Base-by-base conservation (phyloP, 1,140 invertebrate species). In the Oncopeltus fasciatus region DNA sequence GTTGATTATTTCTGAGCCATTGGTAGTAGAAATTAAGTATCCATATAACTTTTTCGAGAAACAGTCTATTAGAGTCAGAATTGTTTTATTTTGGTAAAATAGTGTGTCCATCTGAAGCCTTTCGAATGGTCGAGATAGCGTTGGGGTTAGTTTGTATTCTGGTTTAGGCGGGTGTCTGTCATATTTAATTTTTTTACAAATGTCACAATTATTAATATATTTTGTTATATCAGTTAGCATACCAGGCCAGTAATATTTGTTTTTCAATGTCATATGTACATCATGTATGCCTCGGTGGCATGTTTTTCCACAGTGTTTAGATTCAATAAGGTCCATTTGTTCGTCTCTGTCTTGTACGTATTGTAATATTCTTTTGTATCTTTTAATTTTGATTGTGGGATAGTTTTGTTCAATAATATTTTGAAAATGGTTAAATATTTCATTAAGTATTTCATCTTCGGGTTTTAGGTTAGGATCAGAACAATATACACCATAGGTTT, bases 131-230 rank as follows among this genome's bases (percentile, higher is more conserved):
- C n/a, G 2, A 5, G 27, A 31, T 2, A 29, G 57, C 2, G 57
- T 58, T 8, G 57, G 57, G 5, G 57, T 58, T 4, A 58, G 29
- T 18, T 58, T 3, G 21, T 16, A 58, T 33, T 31, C 27, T 5
- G 26, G 57, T 58, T 58, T 58, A 11, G 18, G 26, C 9, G 57
- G 57, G 20, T 29, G 14, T 38, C 57, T 58, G 12, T 58, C 57
- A 18, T 58, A 58, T 58, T 58, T 58, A 4, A 58, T 20, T 58
- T 21, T 33, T 58, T 58, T 58, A 38, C 26, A 58, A 18, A 33
- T n/a, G 20, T 31, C 57, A 18, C 57, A 58, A 38, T 58, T 58
- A 58, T 58, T 33, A 24, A 58, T 33, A n/a, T 11, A n/a, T 29
- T 58, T 21, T 11, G 29, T 33, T 18, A 58, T 58, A n/a, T 29